phyloP scores from a whole-genome alignment of 1,140 invertebrate genomes.

The Sinella curviseta region DNA sequence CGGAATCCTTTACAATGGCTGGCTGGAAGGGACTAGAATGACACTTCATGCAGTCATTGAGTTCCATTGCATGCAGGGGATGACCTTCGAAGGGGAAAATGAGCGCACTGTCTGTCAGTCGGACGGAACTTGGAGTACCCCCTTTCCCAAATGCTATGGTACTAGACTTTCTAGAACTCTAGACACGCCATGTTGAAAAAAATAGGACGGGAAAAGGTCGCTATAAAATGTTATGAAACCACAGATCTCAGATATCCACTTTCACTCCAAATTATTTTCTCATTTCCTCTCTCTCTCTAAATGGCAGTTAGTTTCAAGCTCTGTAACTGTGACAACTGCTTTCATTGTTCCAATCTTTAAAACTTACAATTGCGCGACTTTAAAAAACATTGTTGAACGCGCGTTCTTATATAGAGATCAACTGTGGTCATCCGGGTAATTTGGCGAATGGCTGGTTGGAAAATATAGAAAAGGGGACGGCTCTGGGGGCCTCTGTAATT shows the following conservation, averaged over 20 bases:
- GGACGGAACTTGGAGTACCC: conserved; percentile 62
- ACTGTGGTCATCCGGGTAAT: conserved; percentile 85
- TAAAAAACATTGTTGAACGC: background rate
- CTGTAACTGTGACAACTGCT: background rate
- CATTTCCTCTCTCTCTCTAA: too few species aligned
- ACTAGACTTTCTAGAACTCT: too few species aligned
- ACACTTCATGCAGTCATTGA: conserved; percentile 59
- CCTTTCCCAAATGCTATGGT: conserved; percentile 63
- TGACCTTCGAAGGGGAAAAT: conserved; percentile 49
- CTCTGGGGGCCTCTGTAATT: conserved; percentile 84
- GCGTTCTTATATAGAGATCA: conserved; percentile 70
- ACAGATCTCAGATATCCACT: too few species aligned
- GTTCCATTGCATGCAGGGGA: conserved; percentile 58
- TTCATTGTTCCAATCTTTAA: too few species aligned
- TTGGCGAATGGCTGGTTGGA: conserved; percentile 95
- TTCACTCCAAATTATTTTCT: background rate
- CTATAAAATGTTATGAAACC: background rate
- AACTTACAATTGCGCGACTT: too few species aligned
- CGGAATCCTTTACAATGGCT: conserved; percentile 53
- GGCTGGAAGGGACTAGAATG: conserved; percentile 61
- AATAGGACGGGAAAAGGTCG: conserved; percentile 25
- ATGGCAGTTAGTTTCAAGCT: too few species aligned
- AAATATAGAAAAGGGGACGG: conserved; percentile 84
- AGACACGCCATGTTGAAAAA: background rate
- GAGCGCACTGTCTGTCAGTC: conserved; percentile 57